phyloP scores from a whole-genome alignment of 2,113 vertebrate genomes.

The Tetrax tetrax region DNA sequence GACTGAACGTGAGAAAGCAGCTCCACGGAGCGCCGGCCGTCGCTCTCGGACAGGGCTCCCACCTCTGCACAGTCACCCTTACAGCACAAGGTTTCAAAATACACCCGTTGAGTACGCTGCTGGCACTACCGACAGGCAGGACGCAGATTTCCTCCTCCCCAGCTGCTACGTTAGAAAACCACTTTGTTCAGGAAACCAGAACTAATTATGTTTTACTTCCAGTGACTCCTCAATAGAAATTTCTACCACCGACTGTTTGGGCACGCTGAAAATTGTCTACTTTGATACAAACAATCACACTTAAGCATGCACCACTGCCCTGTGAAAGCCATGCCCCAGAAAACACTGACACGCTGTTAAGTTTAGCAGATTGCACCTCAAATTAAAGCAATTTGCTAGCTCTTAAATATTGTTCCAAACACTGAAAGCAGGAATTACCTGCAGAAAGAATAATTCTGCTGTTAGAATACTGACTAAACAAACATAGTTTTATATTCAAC shows the following conservation, averaged over 20 bases:
- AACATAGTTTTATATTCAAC: background rate
- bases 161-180: background rate
- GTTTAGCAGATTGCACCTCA: background rate
- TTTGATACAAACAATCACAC: background rate
- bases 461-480: background rate
- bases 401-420: slow-evolving; percentile 35
- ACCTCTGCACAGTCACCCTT: background rate
- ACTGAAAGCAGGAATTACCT: slow-evolving; percentile 4
- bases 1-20: background rate
- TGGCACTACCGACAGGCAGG: background rate
- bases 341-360: background rate
- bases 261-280: background rate
- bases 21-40: background rate
- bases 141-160: background rate
- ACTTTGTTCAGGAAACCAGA: background rate
- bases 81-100: background rate
- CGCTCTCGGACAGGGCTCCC: background rate
- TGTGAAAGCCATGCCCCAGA: background rate
- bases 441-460: slow-evolving; percentile 16
- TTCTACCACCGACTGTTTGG: slow-evolving; percentile 3
- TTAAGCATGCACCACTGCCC: background rate
- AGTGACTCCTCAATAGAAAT: slow-evolving; percentile 12
- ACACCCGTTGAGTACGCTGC: background rate
- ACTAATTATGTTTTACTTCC: background rate
- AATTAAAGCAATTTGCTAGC: slow-evolving; percentile 40